A percentile compares a stretch with the other conserved stretches of the same genome.
phyloP scores from a whole-genome alignment of 2,797 vertebrate species.

The Simalia tracyae region DNA sequence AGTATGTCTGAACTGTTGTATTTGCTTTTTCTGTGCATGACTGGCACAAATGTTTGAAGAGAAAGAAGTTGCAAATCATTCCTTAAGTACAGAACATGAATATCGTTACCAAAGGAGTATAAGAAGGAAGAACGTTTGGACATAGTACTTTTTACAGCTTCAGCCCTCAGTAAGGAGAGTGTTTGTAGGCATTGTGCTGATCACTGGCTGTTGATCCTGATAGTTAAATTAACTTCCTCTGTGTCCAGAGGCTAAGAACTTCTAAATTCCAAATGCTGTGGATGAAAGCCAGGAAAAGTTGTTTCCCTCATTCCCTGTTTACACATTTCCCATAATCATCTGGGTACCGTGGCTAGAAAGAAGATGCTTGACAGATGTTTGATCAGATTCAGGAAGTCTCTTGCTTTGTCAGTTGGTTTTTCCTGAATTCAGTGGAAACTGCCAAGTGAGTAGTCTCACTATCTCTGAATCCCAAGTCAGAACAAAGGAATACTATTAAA shows the following conservation, averaged over 20 bases:
- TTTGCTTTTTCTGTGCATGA: background rate
- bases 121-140: background rate
- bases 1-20: background rate
- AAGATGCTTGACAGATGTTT: background rate
- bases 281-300: background rate
- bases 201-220: background rate
- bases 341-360: background rate
- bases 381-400: background rate
- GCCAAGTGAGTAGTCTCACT: background rate
- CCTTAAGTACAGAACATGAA: constrained; percentile 5
- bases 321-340: background rate
- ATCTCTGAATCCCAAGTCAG: background rate
- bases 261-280: background rate
- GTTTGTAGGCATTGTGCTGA: background rate
- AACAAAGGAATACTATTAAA: background rate
- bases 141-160: background rate
- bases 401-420: background rate
- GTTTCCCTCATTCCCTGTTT: background rate
- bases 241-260: background rate
- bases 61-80: background rate
- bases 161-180: background rate
- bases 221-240: background rate
- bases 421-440: background rate
- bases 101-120: constrained; percentile 25
- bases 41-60: background rate